Percentiles rank a stretch among this genome's conserved stretches.
phyloP scores from a whole-genome alignment of 1,140 invertebrate species.

The Mamestra configurata region DNA sequence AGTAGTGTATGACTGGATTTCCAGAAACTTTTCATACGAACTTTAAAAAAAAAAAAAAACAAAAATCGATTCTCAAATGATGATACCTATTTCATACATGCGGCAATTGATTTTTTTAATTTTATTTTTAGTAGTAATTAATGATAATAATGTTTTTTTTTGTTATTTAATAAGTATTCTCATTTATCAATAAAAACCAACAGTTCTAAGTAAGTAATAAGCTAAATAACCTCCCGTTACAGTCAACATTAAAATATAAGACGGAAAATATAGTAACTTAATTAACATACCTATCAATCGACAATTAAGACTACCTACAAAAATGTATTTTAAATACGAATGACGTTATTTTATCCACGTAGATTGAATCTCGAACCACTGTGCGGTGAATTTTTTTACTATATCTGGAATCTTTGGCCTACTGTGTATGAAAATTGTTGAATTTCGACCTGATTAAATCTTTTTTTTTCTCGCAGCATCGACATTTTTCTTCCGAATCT shows the following conservation, averaged over 20 bases:
- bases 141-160: not conserved
- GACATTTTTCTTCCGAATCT: slow-evolving; percentile 6
- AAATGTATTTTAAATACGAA: slow-evolving; percentile 44
- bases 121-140: not conserved
- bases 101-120: no score
- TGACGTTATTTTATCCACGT: slow-evolving; percentile 25
- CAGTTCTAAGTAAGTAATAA: not conserved
- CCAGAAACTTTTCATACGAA: no score
- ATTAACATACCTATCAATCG: slow-evolving; percentile 44
- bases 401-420: slow-evolving; percentile 10
- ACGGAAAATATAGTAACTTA: not conserved
- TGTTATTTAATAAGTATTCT: not conserved
- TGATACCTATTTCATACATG: no score
- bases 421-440: not conserved
- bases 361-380: slow-evolving; percentile 13
- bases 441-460: not conserved
- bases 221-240: slow-evolving; percentile 2
- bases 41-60: no score
- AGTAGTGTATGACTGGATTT: no score
- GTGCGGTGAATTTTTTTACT: not conserved
- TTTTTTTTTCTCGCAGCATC: not conserved
- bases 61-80: no score
- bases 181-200: not conserved
- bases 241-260: not conserved
- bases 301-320: slow-evolving; percentile 39